These are phyloP conservation scores for Montipora capricornis DNA, from an alignment of 64 coral and sea anemone genomes.

Conservation along the genomic window DNA sequence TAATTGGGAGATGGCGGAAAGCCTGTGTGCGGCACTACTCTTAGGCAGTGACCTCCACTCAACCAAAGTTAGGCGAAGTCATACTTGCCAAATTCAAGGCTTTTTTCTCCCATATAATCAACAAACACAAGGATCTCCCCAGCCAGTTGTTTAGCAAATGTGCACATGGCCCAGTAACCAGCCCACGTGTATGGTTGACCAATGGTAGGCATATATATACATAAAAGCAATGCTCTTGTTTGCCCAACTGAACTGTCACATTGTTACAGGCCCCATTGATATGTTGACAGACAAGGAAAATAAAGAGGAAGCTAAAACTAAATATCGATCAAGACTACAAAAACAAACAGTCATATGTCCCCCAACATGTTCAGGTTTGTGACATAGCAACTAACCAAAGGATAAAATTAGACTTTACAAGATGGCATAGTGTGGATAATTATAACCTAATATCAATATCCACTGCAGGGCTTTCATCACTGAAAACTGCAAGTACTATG, in stretches of 20 bases:
- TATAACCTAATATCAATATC: too few relatives aligned
- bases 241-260: too few relatives aligned
- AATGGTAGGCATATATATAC: constrained; percentile 34
- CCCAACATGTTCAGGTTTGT: constrained; percentile 68
- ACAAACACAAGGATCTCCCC: constrained; percentile 47
- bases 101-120: constrained; percentile 58
- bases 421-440: too few relatives aligned
- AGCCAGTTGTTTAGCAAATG: constrained; percentile 61
- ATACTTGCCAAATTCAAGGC: constrained; percentile 73
- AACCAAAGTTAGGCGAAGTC: constrained; percentile 56
- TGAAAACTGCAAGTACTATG: constrained; percentile 37
- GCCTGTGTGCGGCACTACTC: constrained; percentile 66
- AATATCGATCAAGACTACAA: constrained; percentile 31
- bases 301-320: constrained; percentile 51
- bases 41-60: constrained; percentile 65
- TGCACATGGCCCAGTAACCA: constrained; percentile 41
- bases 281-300: constrained; percentile 42
- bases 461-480: neutral
- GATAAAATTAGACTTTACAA: too few relatives aligned
- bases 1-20: constrained; percentile 49
- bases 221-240: neutral
- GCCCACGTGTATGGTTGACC: constrained; percentile 58
- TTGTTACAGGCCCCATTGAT: too few relatives aligned
- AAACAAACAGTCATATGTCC: constrained; percentile 48
- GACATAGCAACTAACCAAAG: neutral